Percentiles rank a stretch among this genome's conserved stretches.
phyloP scores from a whole-genome alignment of 2,113 vertebrate species.

The Tauraco erythrolophus region DNA sequence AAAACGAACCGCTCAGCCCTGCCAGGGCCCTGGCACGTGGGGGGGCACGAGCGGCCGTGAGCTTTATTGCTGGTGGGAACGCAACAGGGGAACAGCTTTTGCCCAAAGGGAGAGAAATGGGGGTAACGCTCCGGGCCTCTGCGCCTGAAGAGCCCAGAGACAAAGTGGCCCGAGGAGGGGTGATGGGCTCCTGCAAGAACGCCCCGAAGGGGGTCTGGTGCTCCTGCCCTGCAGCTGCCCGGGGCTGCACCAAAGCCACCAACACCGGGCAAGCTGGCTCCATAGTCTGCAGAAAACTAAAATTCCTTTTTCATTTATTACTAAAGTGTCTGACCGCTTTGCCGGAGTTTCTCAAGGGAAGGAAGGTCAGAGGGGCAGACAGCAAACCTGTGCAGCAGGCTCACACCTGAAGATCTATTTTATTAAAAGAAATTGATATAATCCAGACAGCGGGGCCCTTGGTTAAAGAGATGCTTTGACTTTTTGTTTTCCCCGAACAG shows the following conservation, averaged over 20 bases:
- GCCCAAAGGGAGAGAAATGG: neutral
- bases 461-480: neutral
- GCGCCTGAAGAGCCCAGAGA: neutral
- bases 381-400: neutral
- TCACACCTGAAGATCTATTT: neutral
- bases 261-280: fast-evolving
- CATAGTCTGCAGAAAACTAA: neutral
- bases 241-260: neutral
- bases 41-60: fast-evolving
- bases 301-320: neutral
- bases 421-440: neutral
- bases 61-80: neutral
- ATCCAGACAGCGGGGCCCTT: neutral
- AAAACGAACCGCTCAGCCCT: fast-evolving
- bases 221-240: neutral
- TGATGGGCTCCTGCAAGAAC: neutral
- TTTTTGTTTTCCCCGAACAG: constrained; percentile 35
- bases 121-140: neutral
- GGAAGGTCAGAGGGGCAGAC: neutral
- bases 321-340: neutral
- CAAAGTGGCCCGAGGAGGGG: neutral
- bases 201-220: no score
- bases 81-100: neutral
- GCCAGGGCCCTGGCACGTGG: neutral
- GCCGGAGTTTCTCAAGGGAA: neutral